phyloP scores from a whole-genome alignment of 1,140 invertebrate species.

The Aporrectodea caliginosa region DNA sequence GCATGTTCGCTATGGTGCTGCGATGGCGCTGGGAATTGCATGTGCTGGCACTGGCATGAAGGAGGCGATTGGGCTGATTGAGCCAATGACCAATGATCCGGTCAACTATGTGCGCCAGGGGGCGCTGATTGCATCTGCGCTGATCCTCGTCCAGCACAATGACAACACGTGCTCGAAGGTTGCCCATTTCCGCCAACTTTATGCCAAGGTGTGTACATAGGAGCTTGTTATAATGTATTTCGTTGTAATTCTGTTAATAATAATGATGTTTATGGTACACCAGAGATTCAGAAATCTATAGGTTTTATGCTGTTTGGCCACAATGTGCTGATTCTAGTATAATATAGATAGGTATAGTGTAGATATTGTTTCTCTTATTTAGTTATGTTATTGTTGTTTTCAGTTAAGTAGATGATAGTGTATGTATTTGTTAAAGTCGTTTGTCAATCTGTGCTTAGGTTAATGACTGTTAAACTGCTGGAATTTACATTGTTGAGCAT shows the following conservation, averaged over 20 bases:
- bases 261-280: conserved; percentile 6
- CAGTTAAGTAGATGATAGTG: no score
- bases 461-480: no score
- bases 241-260: not conserved
- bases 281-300: no score
- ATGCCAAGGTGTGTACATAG: conserved; percentile 66
- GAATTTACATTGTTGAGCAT: no score
- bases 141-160: conserved; percentile 97
- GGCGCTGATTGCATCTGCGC: conserved; percentile 87
- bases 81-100: conserved; percentile 97
- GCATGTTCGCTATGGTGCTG: conserved; percentile 96
- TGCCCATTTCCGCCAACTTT: conserved; percentile 85
- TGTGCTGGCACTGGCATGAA: conserved; percentile 93
- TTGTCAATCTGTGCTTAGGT: no score
- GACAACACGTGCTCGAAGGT: conserved; percentile 91
- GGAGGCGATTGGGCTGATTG: conserved; percentile 92
- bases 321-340: not conserved
- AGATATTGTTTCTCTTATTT: no score
- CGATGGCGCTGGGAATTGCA: conserved; percentile 90
- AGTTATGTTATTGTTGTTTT: no score
- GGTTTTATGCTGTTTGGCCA: not conserved
- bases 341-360: not conserved
- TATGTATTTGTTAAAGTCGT: no score
- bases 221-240: no score
- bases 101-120: conserved; percentile 99